Evolutionary conservation across 2,888 invertebrate species (phyloP), one percentile per base, ranked within the genome.

Genomic region (Phalera bucephala): DNA sequence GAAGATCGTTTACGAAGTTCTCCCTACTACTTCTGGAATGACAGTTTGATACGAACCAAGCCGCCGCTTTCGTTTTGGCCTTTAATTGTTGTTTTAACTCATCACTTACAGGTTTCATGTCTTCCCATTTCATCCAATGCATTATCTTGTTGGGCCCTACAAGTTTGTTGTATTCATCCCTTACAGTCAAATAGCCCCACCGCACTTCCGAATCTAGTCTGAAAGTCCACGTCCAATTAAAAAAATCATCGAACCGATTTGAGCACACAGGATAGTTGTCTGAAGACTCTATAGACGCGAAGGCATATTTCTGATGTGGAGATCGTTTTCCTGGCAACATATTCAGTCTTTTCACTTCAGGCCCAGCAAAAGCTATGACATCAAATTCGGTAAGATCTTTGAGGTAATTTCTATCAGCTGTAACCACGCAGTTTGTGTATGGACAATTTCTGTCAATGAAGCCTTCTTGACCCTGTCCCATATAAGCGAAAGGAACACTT

Each of bases 181-280:
- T 17, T 3, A 17, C 5, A 17, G 17, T 17, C 17, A 87, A 56
- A 33, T 81, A 86, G 0, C 76, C 76, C 82, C 81, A 84, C 27
- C 52, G 62, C 1, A 76, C 47, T 36, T 84, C 82, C 0, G 84
- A 82, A 29, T 74, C 69, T 7, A 81, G 40, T 53, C 49, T 72
- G 23, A 74, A 86, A 0, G 85, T 83, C 82, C 81, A 85, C 1
- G 85, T 84, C 85, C 83, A 85, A 25, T 86, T 86, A 37, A 86
- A 86, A 33, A 57, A 83, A 9, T 58, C 56, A 15, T 86, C 60
- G 5, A 69, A 69, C 10, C 43, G 39, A 1, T 63, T 33, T 0
- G 58, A 40, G 40, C 84, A 83, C 0, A 72, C 25, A 0, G 80
- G 77, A 43, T 80, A 83, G 25, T 80, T 59, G 1, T 62, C 60